Conservation (phyloP, 2,113 vertebrate genomes). For the Hemibates koningsi region DNA sequence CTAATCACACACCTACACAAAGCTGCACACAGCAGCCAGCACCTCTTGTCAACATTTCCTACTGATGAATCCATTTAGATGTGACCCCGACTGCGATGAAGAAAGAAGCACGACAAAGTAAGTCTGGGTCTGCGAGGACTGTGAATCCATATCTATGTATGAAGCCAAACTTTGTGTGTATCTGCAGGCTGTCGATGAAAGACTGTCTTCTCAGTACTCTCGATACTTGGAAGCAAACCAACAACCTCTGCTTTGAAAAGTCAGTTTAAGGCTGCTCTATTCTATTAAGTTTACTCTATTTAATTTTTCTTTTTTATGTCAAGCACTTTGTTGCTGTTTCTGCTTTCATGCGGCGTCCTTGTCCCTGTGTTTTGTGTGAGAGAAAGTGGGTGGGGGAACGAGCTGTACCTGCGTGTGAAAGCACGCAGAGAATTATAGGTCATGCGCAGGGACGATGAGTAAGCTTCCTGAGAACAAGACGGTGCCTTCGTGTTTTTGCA, state of each 20-base stretch:
- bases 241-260: background rate
- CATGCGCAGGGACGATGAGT: background rate
- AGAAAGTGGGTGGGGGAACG: constrained; percentile 2
- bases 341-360: background rate
- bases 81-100: constrained; percentile 2
- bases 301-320: background rate
- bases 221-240: background rate
- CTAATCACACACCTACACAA: background rate
- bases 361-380: background rate
- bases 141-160: background rate
- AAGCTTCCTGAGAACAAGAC: background rate
- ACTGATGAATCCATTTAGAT: background rate
- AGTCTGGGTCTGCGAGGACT: background rate
- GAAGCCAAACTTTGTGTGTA: background rate
- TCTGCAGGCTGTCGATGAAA: background rate
- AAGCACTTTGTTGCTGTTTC: background rate
- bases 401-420: constrained; percentile 2
- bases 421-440: constrained; percentile 15
- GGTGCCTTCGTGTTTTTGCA: background rate
- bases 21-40: background rate
- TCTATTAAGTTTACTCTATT: background rate
- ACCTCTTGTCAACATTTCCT: background rate
- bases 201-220: background rate
- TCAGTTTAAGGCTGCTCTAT: background rate
- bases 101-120: background rate